Evolutionary conservation across 2,113 vertebrate species (phyloP).

Genomic region (Clarias batrachus): DNA sequence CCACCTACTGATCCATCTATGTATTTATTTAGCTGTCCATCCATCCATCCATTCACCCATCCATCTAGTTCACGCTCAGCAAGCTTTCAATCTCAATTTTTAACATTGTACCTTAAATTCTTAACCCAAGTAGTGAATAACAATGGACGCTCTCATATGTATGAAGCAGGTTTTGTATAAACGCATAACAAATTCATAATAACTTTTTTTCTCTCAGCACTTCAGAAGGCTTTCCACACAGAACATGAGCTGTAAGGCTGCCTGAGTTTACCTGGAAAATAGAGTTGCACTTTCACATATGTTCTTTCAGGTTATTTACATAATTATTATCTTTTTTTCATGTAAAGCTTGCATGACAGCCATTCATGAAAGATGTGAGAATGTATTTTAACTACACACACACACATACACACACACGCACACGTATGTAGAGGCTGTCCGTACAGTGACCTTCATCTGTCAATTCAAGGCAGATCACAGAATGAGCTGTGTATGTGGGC

Average conservation of each 20-base stretch:
- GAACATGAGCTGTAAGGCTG: background rate
- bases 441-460: constrained; percentile 22
- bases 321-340: constrained; percentile 25
- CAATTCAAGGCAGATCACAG: constrained; percentile 34
- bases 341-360: constrained; percentile 48
- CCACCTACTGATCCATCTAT: background rate
- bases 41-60: background rate
- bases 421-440: background rate
- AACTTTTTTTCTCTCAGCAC: background rate
- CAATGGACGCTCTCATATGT: background rate
- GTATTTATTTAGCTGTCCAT: background rate
- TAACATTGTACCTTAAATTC: background rate
- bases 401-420: constrained; percentile 8
- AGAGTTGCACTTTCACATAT: constrained; percentile 31
- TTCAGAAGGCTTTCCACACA: background rate
- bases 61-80: background rate
- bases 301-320: constrained; percentile 40
- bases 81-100: background rate
- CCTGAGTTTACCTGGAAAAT: background rate
- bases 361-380: constrained; percentile 29
- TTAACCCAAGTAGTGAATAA: background rate
- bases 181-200: background rate
- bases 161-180: background rate
- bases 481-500: background rate
- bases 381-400: background rate